Evolutionary conservation across 2,797 vertebrate genomes (phyloP), one percentile per base, ranked within the genome.

Genomic region (Siniperca undulata): DNA sequence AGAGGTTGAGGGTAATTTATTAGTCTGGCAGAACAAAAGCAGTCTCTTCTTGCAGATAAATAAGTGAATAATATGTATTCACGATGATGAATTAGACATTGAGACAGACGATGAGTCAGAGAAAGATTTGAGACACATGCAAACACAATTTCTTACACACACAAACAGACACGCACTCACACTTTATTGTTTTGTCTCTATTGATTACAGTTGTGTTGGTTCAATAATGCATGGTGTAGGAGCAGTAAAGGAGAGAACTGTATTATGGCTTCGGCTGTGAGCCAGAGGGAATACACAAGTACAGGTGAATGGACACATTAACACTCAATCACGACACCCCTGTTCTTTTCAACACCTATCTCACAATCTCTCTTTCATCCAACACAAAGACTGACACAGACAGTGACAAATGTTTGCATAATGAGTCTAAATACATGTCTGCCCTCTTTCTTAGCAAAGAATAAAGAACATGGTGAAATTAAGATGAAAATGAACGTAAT

Each of bases 61-160:
- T 50, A 73, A 80, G 68, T 76, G 50, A 88, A 87, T 68, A 65
- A 77, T 56, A 90, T 91, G 86, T 84, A 85, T 89, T 84, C 77
- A 75, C n/a, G 16, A 52, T 91, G 89, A 91, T 92, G 80, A 91
- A 94, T 93, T 92, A 88, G 80, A 79, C 83, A 86, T 4, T 44
- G 64, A 87, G 84, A 82, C 58, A 77, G 65, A 82, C 80, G 70
- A 79, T 85, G 80, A 88, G 77, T 85, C 84, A 88, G 56, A 80
- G 24, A 85, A 61, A 84, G 68, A 87, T 79, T 68, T 79, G 69
- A 86, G 70, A 85, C 78, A 88, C 88, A 87, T 71, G 77, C 62
- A 83, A 62, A 86, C 79, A 68, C 70, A 73, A 36, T 52, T 83
- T 75, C 58, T 68, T 53, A 48, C 61, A 70, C 67, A 73, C 36